A percentile compares a stretch with the other conserved stretches of the same genome.
Evolutionary conservation across 2,113 vertebrate species (phyloP).

Genomic region (Oreotrochilus melanogaster): DNA sequence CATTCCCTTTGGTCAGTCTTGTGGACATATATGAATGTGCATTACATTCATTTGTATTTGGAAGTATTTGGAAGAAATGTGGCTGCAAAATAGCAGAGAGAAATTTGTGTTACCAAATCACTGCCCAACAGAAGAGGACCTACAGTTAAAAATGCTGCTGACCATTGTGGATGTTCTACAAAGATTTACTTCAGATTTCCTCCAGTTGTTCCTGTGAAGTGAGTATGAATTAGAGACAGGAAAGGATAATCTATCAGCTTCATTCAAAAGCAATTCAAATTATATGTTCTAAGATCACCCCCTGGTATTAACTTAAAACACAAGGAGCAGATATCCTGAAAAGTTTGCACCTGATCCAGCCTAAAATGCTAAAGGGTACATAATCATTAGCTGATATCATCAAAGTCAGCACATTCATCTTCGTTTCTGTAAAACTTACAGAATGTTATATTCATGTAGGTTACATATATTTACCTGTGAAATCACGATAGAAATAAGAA

Average conservation of each 20-base stretch:
- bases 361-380: neutral
- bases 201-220: neutral
- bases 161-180: rapidly evolving
- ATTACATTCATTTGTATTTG: too few relatives aligned
- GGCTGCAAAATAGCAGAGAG: neutral
- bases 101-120: neutral
- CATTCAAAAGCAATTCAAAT: neutral
- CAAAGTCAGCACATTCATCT: neutral
- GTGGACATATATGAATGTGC: rapidly evolving
- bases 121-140: neutral
- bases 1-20: neutral
- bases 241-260: neutral
- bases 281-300: neutral
- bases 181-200: neutral
- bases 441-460: neutral
- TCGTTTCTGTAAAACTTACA: neutral
- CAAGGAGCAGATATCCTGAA: neutral
- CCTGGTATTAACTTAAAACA: neutral
- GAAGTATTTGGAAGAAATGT: neutral
- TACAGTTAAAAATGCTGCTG: neutral
- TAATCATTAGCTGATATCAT: neutral
- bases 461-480: neutral
- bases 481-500: neutral
- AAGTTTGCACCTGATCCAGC: rapidly evolving
- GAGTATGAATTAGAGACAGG: neutral